Conservation (phyloP, 2,113 vertebrate genomes). For the Brachyistius frenatus region DNA sequence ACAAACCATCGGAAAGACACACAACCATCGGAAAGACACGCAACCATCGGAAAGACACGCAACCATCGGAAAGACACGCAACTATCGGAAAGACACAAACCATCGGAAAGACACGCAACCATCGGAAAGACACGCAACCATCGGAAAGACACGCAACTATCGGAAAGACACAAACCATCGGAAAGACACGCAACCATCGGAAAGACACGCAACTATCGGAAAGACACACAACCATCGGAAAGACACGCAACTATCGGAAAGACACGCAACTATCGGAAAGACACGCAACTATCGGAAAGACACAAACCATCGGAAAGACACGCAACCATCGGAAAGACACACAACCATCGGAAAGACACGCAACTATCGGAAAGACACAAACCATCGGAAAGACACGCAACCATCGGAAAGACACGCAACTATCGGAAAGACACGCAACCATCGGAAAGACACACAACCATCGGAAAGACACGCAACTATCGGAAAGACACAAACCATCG, state of each 20-base stretch:
- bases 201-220: background rate
- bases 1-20: too few species aligned
- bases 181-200: too few species aligned
- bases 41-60: background rate
- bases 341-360: background rate
- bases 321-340: too few species aligned
- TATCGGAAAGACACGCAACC: background rate
- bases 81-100: background rate
- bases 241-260: background rate
- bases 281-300: too few species aligned
- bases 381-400: background rate
- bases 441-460: background rate
- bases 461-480: too few species aligned
- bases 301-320: background rate
- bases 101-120: background rate
- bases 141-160: too few species aligned
- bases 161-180: too few species aligned
- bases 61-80: background rate
- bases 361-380: background rate
- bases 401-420: background rate
- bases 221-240: background rate
- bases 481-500: too few species aligned
- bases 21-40: too few species aligned
- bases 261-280: too few species aligned
- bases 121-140: too few species aligned